Conservation (phyloP, 2,888 invertebrate genomes). For the Trichopoda pennipes region DNA sequence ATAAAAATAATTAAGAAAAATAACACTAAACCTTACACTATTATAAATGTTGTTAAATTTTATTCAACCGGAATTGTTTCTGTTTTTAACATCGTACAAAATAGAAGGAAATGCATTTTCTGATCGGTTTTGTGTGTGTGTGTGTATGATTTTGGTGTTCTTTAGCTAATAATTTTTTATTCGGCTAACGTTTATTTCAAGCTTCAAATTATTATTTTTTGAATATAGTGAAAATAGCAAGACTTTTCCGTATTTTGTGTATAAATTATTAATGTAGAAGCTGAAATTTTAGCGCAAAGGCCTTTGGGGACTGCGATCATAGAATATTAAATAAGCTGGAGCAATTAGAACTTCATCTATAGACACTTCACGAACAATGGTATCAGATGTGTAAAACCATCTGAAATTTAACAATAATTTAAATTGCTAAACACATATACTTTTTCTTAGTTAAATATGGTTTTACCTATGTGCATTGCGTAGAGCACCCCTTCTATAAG, state of each 20-base stretch:
- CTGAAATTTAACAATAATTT: conserved; percentile 78
- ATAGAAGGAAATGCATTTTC: conserved; percentile 53
- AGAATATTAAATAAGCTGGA: conserved; percentile 96
- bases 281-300: conserved; percentile 61
- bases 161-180: neutral
- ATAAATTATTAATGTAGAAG: conserved; percentile 40
- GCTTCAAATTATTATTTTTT: conserved; percentile 6
- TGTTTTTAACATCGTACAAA: conserved; percentile 22
- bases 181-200: conserved; percentile 28
- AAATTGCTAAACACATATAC: neutral
- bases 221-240: neutral
- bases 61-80: neutral
- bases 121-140: conserved; percentile 48
- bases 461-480: conserved; percentile 80
- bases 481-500: conserved; percentile 89
- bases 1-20: conserved; percentile 49
- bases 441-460: neutral
- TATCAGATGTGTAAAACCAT: conserved; percentile 94
- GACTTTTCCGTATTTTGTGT: neutral
- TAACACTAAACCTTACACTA: conserved; percentile 49
- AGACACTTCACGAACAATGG: conserved; percentile 89
- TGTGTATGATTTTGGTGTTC: conserved; percentile 22
- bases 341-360: conserved; percentile 91
- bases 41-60: conserved; percentile 12
- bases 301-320: conserved; percentile 84